phyloP scores from a whole-genome alignment of 2,797 vertebrate genomes.

The Discoglossus pictus region DNA sequence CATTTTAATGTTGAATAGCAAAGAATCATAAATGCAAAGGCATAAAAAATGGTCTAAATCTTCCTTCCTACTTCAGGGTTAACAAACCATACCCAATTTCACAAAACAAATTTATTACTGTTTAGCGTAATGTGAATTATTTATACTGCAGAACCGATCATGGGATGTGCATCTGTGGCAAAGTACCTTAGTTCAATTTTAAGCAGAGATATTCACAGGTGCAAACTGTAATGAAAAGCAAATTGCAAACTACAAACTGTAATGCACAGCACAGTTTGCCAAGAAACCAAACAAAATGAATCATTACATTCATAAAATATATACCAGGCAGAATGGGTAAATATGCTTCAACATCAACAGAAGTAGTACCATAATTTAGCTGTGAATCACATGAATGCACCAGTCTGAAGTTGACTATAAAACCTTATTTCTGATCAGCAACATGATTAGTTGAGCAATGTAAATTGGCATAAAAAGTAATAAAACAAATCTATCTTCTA shows the following conservation, averaged over 20 bases:
- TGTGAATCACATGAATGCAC: too few relatives aligned
- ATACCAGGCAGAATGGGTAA: background rate
- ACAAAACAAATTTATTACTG: constrained; percentile 12
- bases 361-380: too few relatives aligned
- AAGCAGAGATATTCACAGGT: constrained; percentile 16
- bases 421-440: too few relatives aligned
- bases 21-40: too few relatives aligned
- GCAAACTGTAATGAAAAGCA: constrained; percentile 10
- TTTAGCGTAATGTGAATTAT: constrained; percentile 20
- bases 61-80: too few relatives aligned
- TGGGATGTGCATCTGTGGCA: constrained; percentile 18
- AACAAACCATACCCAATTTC: too few relatives aligned
- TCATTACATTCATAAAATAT: constrained; percentile 2
- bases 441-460: too few relatives aligned
- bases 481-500: too few relatives aligned
- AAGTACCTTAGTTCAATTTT: background rate
- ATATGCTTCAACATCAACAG: background rate
- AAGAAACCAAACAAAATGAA: constrained; percentile 12
- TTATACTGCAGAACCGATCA: constrained; percentile 18
- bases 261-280: constrained; percentile 9
- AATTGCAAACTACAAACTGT: constrained; percentile 1
- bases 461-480: too few relatives aligned
- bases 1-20: too few relatives aligned
- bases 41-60: too few relatives aligned
- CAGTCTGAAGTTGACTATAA: too few relatives aligned